Conservation (phyloP, 1,140 invertebrate genomes). For the Cyclargus thomasi region DNA sequence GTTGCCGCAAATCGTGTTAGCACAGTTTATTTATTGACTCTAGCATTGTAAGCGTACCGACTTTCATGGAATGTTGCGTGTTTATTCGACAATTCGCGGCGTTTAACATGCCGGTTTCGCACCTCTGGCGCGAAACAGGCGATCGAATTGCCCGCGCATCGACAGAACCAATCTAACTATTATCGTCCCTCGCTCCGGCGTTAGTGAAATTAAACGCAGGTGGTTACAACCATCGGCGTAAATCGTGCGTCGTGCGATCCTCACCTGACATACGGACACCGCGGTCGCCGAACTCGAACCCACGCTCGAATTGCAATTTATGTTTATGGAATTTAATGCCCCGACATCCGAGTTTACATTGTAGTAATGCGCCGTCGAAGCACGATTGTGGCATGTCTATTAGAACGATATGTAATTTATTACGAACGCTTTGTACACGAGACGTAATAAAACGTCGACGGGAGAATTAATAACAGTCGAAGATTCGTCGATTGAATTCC, state of each 20-base stretch:
- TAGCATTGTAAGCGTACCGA: conserved; percentile 23
- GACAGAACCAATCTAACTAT: conserved; percentile 14
- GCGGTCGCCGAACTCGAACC: conserved; percentile 18
- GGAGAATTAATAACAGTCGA: conserved; percentile 19
- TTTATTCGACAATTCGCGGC: conserved; percentile 46
- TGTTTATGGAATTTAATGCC: conserved; percentile 5
- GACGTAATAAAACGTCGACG: not conserved
- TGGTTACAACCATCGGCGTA: conserved; percentile 22
- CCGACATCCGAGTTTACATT: not conserved
- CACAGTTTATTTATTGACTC: conserved; percentile 16
- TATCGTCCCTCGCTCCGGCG: not conserved
- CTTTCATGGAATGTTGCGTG: conserved; percentile 41
- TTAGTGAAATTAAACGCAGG: conserved; percentile 17
- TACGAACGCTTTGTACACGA: not conserved
- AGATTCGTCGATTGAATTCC: conserved; percentile 31
- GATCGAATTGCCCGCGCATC: conserved; percentile 25
- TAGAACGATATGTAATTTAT: not conserved
- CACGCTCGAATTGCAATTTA: not conserved
- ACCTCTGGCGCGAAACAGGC: conserved; percentile 33
- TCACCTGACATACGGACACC: conserved; percentile 24
- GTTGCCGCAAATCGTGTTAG: not conserved
- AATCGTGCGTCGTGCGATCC: conserved; percentile 26
- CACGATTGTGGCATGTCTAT: not conserved
- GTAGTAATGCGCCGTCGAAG: not conserved
- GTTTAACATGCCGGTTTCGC: conserved; percentile 43